A percentile compares a stretch with the other conserved stretches of the same genome.
phyloP scores from a whole-genome alignment of 1,140 invertebrate species.

The Drosophila sulfurigaster region DNA sequence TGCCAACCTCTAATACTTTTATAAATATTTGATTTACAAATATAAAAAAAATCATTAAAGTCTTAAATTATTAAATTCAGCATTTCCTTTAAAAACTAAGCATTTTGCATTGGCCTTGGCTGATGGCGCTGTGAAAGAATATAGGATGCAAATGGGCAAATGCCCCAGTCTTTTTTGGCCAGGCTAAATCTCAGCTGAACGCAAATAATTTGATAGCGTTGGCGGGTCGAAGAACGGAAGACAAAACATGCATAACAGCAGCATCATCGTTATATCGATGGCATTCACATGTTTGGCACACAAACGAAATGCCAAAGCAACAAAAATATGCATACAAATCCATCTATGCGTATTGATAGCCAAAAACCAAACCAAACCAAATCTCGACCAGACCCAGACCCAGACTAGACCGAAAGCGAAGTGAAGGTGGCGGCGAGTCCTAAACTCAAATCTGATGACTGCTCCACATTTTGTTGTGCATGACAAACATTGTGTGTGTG shows the following conservation, averaged over 20 bases:
- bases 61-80: too few relatives aligned
- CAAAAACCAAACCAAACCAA: slow-evolving; percentile 37
- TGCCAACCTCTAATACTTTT: too few relatives aligned
- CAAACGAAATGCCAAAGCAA: slow-evolving; percentile 80
- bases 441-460: slow-evolving; percentile 73
- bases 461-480: slow-evolving; percentile 80
- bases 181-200: slow-evolving; percentile 72
- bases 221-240: not conserved
- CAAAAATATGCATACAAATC: slow-evolving; percentile 76
- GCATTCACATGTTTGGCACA: slow-evolving; percentile 81
- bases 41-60: too few relatives aligned
- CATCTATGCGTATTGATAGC: slow-evolving; percentile 68
- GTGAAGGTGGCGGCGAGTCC: slow-evolving; percentile 45
- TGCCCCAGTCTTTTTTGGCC: slow-evolving; percentile 26
- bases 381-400: not conserved
- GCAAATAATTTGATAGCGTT: slow-evolving; percentile 27
- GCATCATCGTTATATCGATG: slow-evolving; percentile 76
- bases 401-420: not conserved
- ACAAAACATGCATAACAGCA: slow-evolving; percentile 57
- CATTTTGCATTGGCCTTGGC: too few relatives aligned
- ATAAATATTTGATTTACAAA: too few relatives aligned
- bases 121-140: too few relatives aligned
- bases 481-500: slow-evolving; percentile 64
- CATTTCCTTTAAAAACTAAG: too few relatives aligned
- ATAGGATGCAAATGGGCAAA: too few relatives aligned